These are phyloP conservation scores for Lagodon rhomboides DNA, from an alignment of 2,797 vertebrate species.

Conservation along the genomic window DNA sequence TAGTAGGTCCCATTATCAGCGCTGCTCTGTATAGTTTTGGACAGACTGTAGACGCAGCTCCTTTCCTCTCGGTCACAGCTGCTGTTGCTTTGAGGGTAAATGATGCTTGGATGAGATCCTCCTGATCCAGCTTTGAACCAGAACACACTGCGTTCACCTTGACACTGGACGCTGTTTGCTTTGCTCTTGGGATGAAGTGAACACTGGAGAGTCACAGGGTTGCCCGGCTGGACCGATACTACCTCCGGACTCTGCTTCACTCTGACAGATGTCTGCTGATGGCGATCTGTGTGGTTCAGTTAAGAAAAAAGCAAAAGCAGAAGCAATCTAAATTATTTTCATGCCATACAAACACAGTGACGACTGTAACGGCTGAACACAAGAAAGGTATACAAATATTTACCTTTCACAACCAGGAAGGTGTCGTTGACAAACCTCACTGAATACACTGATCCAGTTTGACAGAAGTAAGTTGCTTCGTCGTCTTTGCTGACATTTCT, in stretches of 20 bases:
- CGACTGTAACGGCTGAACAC: background rate
- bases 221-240: conserved; percentile 8
- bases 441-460: background rate
- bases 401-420: conserved; percentile 55
- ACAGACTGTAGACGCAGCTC: conserved; percentile 55
- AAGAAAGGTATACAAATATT: background rate
- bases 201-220: conserved; percentile 36
- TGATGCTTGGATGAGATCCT: conserved; percentile 10
- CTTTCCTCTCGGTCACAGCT: conserved; percentile 1
- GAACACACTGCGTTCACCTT: conserved; percentile 35
- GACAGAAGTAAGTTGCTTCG: conserved; percentile 64
- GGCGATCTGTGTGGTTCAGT: conserved; percentile 10
- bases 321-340: background rate
- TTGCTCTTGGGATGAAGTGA: conserved; percentile 20
- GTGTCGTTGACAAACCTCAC: accelerated
- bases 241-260: conserved; percentile 29
- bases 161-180: conserved; percentile 19
- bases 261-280: accelerated
- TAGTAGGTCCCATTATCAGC: conserved; percentile 69
- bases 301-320: background rate
- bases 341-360: background rate
- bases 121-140: conserved; percentile 52
- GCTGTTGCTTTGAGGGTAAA: conserved; percentile 17
- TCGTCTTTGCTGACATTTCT: conserved; percentile 42
- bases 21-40: conserved; percentile 28